phyloP scores from a whole-genome alignment of 35 echinoderm and acorn worm species.

The Heliocidaris tuberculata region DNA sequence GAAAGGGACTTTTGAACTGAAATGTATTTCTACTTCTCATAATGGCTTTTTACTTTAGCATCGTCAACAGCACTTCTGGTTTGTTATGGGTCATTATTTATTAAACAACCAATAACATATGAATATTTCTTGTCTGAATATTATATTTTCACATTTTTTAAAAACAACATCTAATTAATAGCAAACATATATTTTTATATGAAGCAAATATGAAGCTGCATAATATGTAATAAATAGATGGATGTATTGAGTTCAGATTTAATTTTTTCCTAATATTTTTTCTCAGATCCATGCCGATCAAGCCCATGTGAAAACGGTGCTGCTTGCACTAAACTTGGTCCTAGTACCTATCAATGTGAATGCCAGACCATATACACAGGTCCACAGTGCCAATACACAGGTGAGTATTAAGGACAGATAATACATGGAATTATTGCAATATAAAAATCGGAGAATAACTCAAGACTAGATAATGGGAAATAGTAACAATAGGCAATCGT shows the following conservation, averaged over 20 bases:
- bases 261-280: background rate
- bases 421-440: background rate
- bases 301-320: background rate
- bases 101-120: no score
- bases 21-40: no score
- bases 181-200: background rate
- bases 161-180: no score
- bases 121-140: no score
- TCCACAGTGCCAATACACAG: slow-evolving; percentile 13
- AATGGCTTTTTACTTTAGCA: no score
- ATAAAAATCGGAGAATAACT: background rate
- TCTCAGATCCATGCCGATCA: slow-evolving; percentile 14
- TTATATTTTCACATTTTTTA: no score
- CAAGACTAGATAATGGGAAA: background rate
- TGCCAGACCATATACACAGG: background rate
- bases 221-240: background rate
- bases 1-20: no score
- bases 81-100: no score
- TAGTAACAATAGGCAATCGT: background rate
- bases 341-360: background rate
- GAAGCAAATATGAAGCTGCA: background rate
- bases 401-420: background rate
- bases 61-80: no score
- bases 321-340: background rate
- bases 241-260: background rate